Base-by-base conservation (phyloP, 2,888 invertebrate species). In the Adela reaumurella region DNA sequence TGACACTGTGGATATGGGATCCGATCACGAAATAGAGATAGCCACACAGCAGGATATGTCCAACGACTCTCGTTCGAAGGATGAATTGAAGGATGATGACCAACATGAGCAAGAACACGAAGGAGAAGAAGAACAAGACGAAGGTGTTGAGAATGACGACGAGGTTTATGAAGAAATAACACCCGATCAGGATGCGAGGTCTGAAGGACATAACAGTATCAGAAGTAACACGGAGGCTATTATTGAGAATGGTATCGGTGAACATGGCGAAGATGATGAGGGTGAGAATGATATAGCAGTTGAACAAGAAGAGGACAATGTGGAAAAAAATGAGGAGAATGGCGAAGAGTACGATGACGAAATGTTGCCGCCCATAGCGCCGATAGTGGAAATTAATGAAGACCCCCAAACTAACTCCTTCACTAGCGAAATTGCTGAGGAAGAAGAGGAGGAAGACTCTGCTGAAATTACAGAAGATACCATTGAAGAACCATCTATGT, bases 21-120 rank as follows among this genome's bases (percentile, higher is more conserved):
- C 79, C 11, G 80, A 81, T 35, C 74, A 76, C 58, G 80, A 80
- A 62, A 74, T 78, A 42, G 79, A 80, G 59, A 77, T 79, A 5
- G 74, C 76, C 20, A 64, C 72, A 2, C 68, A 74, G 50, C 14
- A 16, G 28, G 35, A 43, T 10, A 2, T 11, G 11, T 16, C 47
- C 14, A 43, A 16, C 10, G 28, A 24, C 20, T 43, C 43, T 16
- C 18, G 10, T 3, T 17, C 17, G 17, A 44, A 24, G 45, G 43
- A 43, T 11, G 50, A 48, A 17, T 16, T 10, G 17, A 45, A 49
- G n/a, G 52, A 49, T n/a, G 29, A 43, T 4, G 42, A 45, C 11
- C 16, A 43, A 17, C 28, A 18, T 2, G 47, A 50, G 35, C 45
- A 47, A 10, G 48, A 52, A 17, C 46, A 46, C 18, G 46, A 45